Evolutionary conservation across 2,888 invertebrate genomes (phyloP), one percentile per base, ranked within the genome.

Genomic region (Nycteola revayana): DNA sequence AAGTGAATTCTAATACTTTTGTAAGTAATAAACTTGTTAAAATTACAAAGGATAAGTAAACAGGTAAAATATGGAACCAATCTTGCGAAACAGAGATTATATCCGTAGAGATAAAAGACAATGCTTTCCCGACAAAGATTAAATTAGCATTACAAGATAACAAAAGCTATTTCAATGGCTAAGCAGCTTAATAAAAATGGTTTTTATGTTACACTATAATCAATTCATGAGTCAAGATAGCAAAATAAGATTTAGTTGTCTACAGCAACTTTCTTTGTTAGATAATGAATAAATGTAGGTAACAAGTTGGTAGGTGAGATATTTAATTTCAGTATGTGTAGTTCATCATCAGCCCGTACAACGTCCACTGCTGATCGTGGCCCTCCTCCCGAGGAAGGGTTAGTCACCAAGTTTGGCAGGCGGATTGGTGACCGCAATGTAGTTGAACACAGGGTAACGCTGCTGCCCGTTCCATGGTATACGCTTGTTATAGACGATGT

Each of bases 141-240:
- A 61, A 76, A 79, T 79, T 77, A 76, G 67, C 75, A 71, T 77
- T 74, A 80, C 69, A 65, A 70, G 74, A 74, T 76, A 69, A 73
- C 58, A 59, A 54, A 54, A 48, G 43, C 41, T 49, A 52, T 60
- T 62, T 54, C 36, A 49, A 56, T 39, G 41, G 47, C 42, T 61
- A 51, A 61, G 53, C 44, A 53, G 57, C 42, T 60, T 60, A 55
- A 57, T 48, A 52, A 61, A 56, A 60, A 43, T 45, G 50, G 54
- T 52, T 61, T 61, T 51, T 48, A 26, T 42, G 46, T 49, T 30
- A 43, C 36, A 40, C 25, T 32, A 31, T 27, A 40, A 32, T 41
- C n/a, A 33, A 42, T 35, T 42, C 23, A 42, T 32, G 31, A 34
- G 25, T 34, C 11, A 30, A 14, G 10, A 21, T 21, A 18, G 14